phyloP scores from a whole-genome alignment of 2,113 vertebrate species.

The Cyanoramphus novaezelandiae region DNA sequence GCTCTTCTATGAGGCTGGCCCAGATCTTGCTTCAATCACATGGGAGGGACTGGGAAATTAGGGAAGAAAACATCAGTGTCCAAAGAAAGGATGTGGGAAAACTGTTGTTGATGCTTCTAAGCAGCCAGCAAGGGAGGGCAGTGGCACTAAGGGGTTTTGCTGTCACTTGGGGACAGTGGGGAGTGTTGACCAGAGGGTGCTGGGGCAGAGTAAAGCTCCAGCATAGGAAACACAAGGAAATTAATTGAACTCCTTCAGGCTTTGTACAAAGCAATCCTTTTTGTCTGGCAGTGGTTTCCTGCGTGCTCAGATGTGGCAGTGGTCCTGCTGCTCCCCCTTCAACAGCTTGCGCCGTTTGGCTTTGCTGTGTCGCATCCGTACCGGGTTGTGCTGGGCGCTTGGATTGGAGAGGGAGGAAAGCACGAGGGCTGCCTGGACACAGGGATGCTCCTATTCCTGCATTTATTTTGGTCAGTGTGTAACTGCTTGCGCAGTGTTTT shows the following conservation, averaged over 20 bases:
- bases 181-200: rapidly evolving
- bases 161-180: neutral
- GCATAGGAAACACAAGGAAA: neutral
- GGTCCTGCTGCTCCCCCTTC: neutral
- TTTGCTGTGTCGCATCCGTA: neutral
- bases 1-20: neutral
- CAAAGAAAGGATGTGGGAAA: neutral
- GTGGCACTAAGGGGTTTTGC: neutral
- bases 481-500: neutral
- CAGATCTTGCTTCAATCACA: neutral
- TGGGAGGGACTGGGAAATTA: neutral
- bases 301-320: neutral
- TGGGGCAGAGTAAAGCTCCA: neutral
- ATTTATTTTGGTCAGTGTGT: neutral
- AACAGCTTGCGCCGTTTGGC: neutral
- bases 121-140: neutral
- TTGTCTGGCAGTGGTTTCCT: neutral
- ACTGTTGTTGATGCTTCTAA: neutral
- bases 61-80: neutral
- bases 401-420: neutral
- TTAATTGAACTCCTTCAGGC: neutral
- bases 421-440: rapidly evolving
- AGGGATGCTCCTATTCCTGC: neutral
- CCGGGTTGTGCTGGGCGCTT: neutral
- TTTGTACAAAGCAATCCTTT: neutral